These are phyloP conservation scores for Channa striata DNA, from an alignment of 2,797 vertebrate genomes.

Conservation along the genomic window DNA sequence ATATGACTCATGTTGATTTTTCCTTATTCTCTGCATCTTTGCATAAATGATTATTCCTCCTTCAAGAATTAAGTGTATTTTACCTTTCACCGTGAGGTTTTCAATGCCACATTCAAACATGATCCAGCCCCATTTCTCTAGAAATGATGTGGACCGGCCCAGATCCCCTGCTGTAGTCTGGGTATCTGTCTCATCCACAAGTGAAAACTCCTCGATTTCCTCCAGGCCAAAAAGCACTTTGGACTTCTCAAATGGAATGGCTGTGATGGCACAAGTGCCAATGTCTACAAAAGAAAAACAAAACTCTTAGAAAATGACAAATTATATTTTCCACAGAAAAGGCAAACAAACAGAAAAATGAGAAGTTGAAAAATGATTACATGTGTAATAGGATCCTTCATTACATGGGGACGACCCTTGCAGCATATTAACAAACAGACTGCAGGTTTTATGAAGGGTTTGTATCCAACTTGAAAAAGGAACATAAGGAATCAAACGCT, in stretches of 20 bases:
- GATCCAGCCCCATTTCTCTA: constrained; percentile 99
- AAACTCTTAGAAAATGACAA: neutral
- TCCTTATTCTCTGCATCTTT: neutral
- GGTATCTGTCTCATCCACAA: constrained; percentile 94
- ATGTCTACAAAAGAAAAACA: constrained; percentile 83
- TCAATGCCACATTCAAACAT: constrained; percentile 99
- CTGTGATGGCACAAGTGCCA: constrained; percentile 96
- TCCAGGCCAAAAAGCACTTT: constrained; percentile 98
- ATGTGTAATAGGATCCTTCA: neutral
- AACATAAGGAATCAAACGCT: neutral
- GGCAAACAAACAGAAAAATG: too few relatives aligned
- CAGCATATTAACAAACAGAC: neutral
- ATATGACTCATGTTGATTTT: neutral
- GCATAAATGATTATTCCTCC: neutral
- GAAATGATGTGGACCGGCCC: constrained; percentile 84
- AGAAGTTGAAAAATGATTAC: too few relatives aligned
- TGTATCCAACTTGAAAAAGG: neutral
- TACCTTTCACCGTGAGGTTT: constrained; percentile 98
- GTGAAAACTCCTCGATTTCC: constrained; percentile 93
- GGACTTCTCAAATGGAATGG: constrained; percentile 98
- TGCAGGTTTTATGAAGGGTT: neutral
- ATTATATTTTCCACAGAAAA: too few relatives aligned
- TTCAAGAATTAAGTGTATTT: neutral
- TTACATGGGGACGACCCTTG: neutral
- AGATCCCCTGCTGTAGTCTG: constrained; percentile 83